Evolutionary conservation across 2,888 invertebrate genomes (phyloP).

Genomic region (Eupithecia pulchellata): DNA sequence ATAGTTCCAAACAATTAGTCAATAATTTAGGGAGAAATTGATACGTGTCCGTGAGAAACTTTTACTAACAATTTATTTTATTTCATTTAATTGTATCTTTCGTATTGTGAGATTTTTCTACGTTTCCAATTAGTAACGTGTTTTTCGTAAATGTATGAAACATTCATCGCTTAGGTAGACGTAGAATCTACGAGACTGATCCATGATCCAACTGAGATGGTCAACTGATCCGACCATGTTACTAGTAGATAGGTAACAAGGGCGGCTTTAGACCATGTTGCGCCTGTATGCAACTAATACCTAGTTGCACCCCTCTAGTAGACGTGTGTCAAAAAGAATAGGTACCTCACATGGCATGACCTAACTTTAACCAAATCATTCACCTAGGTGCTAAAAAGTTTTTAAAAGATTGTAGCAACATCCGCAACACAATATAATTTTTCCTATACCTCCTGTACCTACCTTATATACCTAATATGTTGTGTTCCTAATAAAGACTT

Average conservation of each 20-base stretch:
- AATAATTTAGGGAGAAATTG: slow-evolving; percentile 45
- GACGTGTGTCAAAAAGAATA: too few relatives aligned
- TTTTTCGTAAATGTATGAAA: not conserved
- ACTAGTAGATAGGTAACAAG: not conserved
- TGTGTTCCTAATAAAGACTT: too few relatives aligned
- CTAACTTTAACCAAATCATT: too few relatives aligned
- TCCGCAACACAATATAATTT: too few relatives aligned
- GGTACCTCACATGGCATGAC: too few relatives aligned
- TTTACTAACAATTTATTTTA: slow-evolving; percentile 30
- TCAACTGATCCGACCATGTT: not conserved
- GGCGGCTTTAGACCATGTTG: too few relatives aligned
- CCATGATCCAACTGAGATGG: not conserved
- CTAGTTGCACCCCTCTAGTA: too few relatives aligned
- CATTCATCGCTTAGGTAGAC: not conserved
- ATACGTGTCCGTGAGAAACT: slow-evolving; percentile 42
- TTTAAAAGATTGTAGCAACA: too few relatives aligned
- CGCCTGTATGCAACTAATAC: too few relatives aligned
- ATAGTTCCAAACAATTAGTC: slow-evolving; percentile 46
- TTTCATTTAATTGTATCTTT: slow-evolving; percentile 34
- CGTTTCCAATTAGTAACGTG: slow-evolving; percentile 30
- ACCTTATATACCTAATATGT: too few relatives aligned
- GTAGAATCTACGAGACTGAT: not conserved
- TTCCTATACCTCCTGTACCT: too few relatives aligned
- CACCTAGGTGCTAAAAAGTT: too few relatives aligned
- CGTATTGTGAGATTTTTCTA: slow-evolving; percentile 30